These are phyloP conservation scores for Premnoplex brunnescens DNA, from an alignment of 2,797 vertebrate species.

Conservation along the genomic window DNA sequence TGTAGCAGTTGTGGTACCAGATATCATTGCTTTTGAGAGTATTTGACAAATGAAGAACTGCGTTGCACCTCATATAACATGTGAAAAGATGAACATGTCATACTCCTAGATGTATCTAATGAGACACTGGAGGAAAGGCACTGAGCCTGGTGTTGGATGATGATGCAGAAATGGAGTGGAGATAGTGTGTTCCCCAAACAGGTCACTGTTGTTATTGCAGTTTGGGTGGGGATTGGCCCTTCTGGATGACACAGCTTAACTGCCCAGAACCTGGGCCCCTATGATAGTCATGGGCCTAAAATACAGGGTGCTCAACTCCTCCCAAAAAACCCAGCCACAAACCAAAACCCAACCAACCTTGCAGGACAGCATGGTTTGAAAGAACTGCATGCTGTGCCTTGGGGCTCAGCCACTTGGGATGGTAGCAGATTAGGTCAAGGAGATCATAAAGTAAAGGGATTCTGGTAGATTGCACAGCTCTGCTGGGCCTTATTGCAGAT, in stretches of 20 bases:
- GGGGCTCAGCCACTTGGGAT: background rate
- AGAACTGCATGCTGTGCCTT: background rate
- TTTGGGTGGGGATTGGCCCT: fast-evolving
- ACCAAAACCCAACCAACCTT: background rate
- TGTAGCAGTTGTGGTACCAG: background rate
- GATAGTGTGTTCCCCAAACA: background rate
- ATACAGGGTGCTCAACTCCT: background rate
- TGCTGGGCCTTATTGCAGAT: background rate
- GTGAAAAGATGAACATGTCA: background rate
- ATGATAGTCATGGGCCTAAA: fast-evolving
- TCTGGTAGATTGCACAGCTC: background rate
- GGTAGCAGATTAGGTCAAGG: background rate
- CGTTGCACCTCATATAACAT: background rate
- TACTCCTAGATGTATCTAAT: background rate
- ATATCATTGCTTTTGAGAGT: background rate
- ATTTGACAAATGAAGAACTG: background rate
- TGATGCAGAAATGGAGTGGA: background rate
- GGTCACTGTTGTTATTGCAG: fast-evolving
- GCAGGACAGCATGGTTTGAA: background rate
- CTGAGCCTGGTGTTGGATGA: background rate
- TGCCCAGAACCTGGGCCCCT: background rate
- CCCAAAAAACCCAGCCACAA: background rate
- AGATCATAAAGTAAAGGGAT: background rate
- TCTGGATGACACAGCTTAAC: background rate
- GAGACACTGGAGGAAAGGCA: background rate